These are phyloP conservation scores for Ictalurus furcatus DNA, from an alignment of 2,113 vertebrate genomes.

Conservation along the genomic window DNA sequence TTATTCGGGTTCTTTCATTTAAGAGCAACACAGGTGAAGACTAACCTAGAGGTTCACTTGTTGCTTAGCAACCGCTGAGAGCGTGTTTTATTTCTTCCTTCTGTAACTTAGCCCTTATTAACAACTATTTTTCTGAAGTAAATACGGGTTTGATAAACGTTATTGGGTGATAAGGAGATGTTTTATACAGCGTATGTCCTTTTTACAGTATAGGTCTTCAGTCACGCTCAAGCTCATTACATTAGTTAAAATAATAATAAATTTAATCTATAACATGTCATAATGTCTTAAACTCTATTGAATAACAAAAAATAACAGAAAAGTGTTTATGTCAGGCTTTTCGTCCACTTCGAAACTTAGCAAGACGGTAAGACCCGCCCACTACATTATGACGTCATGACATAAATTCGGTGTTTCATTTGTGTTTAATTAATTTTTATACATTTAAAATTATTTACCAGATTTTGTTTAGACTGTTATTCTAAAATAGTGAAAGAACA, in stretches of 20 bases:
- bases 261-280: not conserved
- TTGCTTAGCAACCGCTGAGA: constrained; percentile 29
- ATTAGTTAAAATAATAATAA: not conserved
- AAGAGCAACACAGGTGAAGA: not conserved
- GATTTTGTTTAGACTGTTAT: no score
- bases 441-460: no score
- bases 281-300: no score
- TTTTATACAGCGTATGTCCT: not conserved
- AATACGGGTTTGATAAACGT: not conserved
- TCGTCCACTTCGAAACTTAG: not conserved
- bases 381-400: not conserved
- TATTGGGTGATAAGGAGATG: not conserved
- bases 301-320: not conserved
- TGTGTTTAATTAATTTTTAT: no score
- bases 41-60: not conserved
- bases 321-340: not conserved
- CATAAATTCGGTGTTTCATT: no score
- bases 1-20: not conserved
- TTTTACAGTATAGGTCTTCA: not conserved
- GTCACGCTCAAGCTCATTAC: not conserved
- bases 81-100: not conserved
- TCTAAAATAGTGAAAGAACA: not conserved
- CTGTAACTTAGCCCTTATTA: not conserved
- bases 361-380: not conserved
- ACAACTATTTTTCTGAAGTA: not conserved